Percentiles rank a stretch among this genome's conserved stretches.
Conservation (phyloP, 2,888 invertebrate species). For the Clepsis dumicolana region DNA sequence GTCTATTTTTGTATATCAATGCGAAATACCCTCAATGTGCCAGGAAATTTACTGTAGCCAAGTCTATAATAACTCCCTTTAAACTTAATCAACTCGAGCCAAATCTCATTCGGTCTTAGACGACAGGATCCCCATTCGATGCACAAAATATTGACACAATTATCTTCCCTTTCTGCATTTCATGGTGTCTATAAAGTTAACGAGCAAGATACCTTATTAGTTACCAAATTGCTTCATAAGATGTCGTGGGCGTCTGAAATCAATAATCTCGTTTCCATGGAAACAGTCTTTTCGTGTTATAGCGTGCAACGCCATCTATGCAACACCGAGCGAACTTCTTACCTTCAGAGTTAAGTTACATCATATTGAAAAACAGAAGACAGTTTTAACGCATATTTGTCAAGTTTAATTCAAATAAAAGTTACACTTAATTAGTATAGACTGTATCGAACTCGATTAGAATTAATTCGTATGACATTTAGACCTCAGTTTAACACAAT, state of each 20-base stretch:
- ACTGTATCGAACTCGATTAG: background rate
- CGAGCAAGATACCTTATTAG: constrained; percentile 1
- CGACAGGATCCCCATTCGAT: background rate
- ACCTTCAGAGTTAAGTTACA: background rate
- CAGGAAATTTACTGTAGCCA: too few species aligned
- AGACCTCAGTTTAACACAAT: background rate
- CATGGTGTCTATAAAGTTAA: background rate
- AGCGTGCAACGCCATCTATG: constrained; percentile 26
- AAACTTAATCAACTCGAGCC: background rate
- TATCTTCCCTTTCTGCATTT: constrained; percentile 22
- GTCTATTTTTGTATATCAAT: too few species aligned
- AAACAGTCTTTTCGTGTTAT: background rate
- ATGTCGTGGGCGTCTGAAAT: constrained; percentile 32
- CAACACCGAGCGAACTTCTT: background rate
- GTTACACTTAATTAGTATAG: background rate
- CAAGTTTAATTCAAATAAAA: background rate
- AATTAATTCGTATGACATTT: too few species aligned
- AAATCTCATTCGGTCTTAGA: background rate
- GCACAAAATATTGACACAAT: constrained; percentile 7
- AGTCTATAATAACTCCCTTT: too few species aligned
- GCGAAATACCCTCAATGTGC: too few species aligned
- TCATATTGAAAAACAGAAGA: background rate
- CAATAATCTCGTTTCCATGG: constrained; percentile 25
- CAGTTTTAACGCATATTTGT: background rate
- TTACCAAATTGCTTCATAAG: constrained; percentile 13